Conservation (phyloP, 2,797 vertebrate species). For the Coranthus polyacanthus region DNA sequence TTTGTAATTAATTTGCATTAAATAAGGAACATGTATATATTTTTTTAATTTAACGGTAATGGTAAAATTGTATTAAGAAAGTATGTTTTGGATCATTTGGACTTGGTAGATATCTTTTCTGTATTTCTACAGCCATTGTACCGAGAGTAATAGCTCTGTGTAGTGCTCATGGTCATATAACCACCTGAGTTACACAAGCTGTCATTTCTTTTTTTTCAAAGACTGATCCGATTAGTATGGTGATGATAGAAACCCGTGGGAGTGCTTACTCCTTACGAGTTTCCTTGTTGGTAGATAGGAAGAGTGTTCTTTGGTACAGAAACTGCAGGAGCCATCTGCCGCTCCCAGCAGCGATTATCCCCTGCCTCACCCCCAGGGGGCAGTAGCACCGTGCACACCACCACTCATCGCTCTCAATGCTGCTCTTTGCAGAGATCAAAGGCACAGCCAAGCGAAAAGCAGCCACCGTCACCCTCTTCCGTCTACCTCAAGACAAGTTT, state of each 20-base stretch:
- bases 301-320: conserved; percentile 66
- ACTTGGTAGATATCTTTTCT: conserved; percentile 21
- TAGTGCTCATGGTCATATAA: conserved; percentile 56
- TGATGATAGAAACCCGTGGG: conserved; percentile 75
- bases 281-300: conserved; percentile 67
- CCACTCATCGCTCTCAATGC: conserved; percentile 30
- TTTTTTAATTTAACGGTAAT: conserved; percentile 2
- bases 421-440: conserved; percentile 61
- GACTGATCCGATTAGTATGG: conserved; percentile 71
- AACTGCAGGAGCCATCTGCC: conserved; percentile 68
- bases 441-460: conserved; percentile 37
- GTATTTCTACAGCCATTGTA: conserved; percentile 42
- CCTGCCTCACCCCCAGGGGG: conserved; percentile 71
- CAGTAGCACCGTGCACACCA: conserved; percentile 76
- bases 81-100: neutral
- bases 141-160: conserved; percentile 43
- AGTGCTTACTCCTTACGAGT: conserved; percentile 65
- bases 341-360: conserved; percentile 46
- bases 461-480: conserved; percentile 33
- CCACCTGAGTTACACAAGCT: conserved; percentile 67
- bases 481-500: conserved; percentile 67
- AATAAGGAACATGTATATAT: neutral
- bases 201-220: conserved; percentile 47
- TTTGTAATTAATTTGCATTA: neutral
- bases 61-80: conserved; percentile 2